Base-by-base conservation (phyloP, 2,888 invertebrate genomes). In the Stegana nigrithorax region DNA sequence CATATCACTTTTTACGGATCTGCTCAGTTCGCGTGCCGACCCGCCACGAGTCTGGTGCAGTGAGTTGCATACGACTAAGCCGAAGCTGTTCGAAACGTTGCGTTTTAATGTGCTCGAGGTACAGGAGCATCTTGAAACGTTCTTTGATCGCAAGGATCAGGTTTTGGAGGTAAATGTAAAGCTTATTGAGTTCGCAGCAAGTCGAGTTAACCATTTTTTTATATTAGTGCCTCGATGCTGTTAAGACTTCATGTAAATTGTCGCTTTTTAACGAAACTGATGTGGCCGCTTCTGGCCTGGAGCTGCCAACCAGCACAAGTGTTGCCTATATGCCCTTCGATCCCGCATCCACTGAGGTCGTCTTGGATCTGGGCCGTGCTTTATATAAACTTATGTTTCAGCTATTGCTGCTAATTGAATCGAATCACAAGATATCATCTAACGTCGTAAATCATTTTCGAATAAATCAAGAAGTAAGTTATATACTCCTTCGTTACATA, bases 321-420 rank as follows among this genome's bases (percentile, higher is more conserved):
- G 73, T 75, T 56, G 78, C 78, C n/a, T 83, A 82, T 50, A 82
- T 84, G 70, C 81, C 87, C 7, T 86, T 85, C 32, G 89, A 90
- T 68, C 85, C 88, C 5, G 88, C 89, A 29, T 88, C 89, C 19
- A 90, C 91, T 65, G 92, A 92, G 73, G 90, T 93, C 86, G 88
- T 93, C 39, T 84, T 93, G 47, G 96, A 97, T 78, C 87, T 96
- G 59, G 95, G 95, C 12, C 91, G 94, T 68, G 91, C 93, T 59
- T 88, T 98, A 21, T 97, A 97, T 86, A 96, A 96, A 84, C 88
- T 98, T 12, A 92, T 94, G 85, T 97, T 98, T 85, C 98, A 98
- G 83, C 87, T 98, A 62, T 87, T 97, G 42, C 87, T 97, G 62
- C 87, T 98, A 23, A 90, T 96, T 62, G 97, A 98, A 84, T 92